A percentile compares a stretch with the other conserved stretches of the same genome.
phyloP scores from a whole-genome alignment of 2,888 invertebrate species.

The Athrips mouffetella region DNA sequence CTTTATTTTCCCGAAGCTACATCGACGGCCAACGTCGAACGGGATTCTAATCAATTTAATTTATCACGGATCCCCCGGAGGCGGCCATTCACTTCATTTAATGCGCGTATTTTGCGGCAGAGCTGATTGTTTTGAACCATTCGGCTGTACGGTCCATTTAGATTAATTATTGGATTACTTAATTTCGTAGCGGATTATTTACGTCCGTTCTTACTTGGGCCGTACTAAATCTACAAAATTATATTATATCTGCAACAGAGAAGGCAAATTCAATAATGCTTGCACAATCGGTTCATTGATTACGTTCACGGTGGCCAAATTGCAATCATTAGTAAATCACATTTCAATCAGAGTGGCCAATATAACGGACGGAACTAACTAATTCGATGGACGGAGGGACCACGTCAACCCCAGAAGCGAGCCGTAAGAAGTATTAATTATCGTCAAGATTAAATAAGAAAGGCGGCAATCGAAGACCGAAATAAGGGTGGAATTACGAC shows the following conservation, averaged over 20 bases:
- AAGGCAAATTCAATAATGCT: constrained; percentile 36
- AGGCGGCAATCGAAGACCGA: constrained; percentile 58
- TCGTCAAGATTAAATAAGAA: constrained; percentile 70
- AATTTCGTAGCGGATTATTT: constrained; percentile 67
- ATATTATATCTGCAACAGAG: constrained; percentile 19
- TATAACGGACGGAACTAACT: constrained; percentile 15
- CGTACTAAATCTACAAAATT: constrained; percentile 16
- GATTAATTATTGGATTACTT: constrained; percentile 79
- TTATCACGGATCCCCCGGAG: constrained; percentile 77
- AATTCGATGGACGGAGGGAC: constrained; percentile 26
- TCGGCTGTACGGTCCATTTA: constrained; percentile 77
- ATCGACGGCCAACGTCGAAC: constrained; percentile 68
- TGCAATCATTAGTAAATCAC: constrained; percentile 16
- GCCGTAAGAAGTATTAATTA: constrained; percentile 65
- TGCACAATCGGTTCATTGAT: constrained; percentile 38
- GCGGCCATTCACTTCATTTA: constrained; percentile 78
- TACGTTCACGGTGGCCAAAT: constrained; percentile 27
- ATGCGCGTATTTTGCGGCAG: constrained; percentile 78
- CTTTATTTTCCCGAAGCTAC: constrained; percentile 71
- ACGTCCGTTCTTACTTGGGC: constrained; percentile 39
- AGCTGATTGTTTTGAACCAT: constrained; percentile 79
- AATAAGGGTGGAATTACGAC: constrained; percentile 66
- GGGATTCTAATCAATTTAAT: constrained; percentile 79
- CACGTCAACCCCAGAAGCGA: constrained; percentile 35
- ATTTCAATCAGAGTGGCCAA: constrained; percentile 14